Base-by-base conservation (phyloP, 2,797 vertebrate genomes). In the Sebastes taczanowskii region DNA sequence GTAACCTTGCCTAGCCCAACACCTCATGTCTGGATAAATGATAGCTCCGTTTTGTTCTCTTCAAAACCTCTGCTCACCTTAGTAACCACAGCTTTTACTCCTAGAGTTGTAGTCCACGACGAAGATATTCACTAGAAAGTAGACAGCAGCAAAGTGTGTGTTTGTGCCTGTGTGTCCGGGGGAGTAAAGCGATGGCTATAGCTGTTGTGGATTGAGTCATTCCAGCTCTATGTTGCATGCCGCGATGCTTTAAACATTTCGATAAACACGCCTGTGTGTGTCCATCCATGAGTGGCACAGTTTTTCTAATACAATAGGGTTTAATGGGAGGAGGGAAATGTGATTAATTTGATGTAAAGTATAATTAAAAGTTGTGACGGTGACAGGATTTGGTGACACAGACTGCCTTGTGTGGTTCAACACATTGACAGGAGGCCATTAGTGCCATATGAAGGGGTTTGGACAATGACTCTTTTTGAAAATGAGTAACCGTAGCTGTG, bases 21-120 rank as follows among this genome's bases (percentile, higher is more conserved):
- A 68, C 77, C 83, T 91, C 77, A 78, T 27, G 75, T 91, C 71
- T 76, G 60, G 79, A 77, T 89, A 82, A 92, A 81, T 80, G 78
- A 87, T 86, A 74, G 73, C 58, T 77, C 59, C 53, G 79, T 78
- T 89, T 88, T 82, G 68, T 88, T 86, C 70, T 78, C 64, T 62
- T 76, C 18, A 64, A 76, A 82, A 27, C 30, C 46, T 66, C 16
- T 29, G 11, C 56, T 66, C 71, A 78, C 66, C 64, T 67, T 62
- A 42, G 52, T 65, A 65, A 73, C 52, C 56, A 18, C 27, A 27
- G 67, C 20, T 76, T 71, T 29, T 23, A 66, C 59, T 20, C 13
- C 38, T 75, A 20, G 5, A 78, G 53, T 49, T 77, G 35, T 11
- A 53, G 13, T 49, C 14, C 25, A 22, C 61, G 27, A 74, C 29